These are phyloP conservation scores for Limulus polyphemus DNA, from an alignment of 2,888 invertebrate species.

Conservation along the genomic window DNA sequence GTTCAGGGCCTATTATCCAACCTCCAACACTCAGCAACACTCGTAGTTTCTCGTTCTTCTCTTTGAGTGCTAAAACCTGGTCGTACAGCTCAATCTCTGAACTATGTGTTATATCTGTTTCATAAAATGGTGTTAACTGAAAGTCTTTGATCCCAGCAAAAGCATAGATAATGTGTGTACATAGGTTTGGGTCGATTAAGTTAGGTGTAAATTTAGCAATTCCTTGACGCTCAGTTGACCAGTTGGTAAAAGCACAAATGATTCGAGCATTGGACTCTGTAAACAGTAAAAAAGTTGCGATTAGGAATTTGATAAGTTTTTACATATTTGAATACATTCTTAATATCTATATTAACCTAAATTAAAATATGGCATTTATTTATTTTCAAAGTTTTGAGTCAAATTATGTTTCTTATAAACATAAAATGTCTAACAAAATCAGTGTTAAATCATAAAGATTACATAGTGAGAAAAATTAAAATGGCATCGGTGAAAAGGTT, in stretches of 20 bases:
- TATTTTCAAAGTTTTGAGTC: no score
- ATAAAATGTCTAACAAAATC: no score
- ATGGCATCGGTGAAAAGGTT: no score
- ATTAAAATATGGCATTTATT: no score
- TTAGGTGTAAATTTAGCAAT: constrained; percentile 78
- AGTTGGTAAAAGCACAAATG: constrained; percentile 90
- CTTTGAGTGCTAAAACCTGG: constrained; percentile 66
- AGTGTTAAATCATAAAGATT: no score
- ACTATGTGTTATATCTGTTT: constrained; percentile 57
- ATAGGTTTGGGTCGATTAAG: constrained; percentile 72
- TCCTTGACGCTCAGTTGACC: constrained; percentile 85
- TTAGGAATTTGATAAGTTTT: no score
- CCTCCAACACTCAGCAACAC: constrained; percentile 58
- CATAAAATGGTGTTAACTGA: constrained; percentile 59
- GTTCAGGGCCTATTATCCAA: constrained; percentile 91
- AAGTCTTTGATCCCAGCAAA: constrained; percentile 83
- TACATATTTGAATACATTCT: no score
- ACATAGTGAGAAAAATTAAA: no score
- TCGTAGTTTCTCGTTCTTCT: constrained; percentile 76
- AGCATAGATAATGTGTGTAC: constrained; percentile 89
- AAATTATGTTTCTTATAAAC: no score
- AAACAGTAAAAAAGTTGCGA: no score
- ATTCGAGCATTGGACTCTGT: constrained; percentile 58
- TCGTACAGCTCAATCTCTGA: constrained; percentile 45
- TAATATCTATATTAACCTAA: no score